Base-by-base conservation (phyloP, 2,888 invertebrate species). In the Eugnorisma glareosa region DNA sequence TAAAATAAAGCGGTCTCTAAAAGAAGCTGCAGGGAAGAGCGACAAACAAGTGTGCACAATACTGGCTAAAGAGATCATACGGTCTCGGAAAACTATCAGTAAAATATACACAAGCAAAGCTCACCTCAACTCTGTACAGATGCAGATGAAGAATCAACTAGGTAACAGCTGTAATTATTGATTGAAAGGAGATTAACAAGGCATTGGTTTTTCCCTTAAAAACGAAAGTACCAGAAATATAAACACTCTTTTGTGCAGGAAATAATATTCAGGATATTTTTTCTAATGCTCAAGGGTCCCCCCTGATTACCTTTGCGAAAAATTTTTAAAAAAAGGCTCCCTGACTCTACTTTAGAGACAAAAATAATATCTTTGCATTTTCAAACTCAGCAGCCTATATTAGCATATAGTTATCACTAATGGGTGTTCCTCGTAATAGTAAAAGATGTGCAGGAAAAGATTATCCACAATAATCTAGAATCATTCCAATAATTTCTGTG, bases 131-230 rank as follows among this genome's bases (percentile, higher is more conserved):
- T 99, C 99, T 0, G 98, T 99, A 21, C 98, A 99, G 89, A 97
- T 99, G 97, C 99, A 99, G 96, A 99, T 99, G 99, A 99, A 99
- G 94, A 99, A 99, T 94, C 99, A 99, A 94, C 95, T 99, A 89
- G 98, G 99, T 99, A 96, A 89, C 35, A 5, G 4, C 1, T 21
- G 21, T 21, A 31, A 59, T 35, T 61, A 61, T 61, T 61, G 4
- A 31, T 24, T 37, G 24, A 31, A 31, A 13, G 13, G 13, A 31
- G 28, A 11, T 57, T 28, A 18, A 57, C 2, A 28, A 28, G 15
- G 28, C 15, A 28, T 28, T 6, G 13, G 2, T 24, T 24, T 24
- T 24, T 51, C 3, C 24, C 48, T 6, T 45, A 45, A 40, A 40
- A 48, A 21, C 2, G 7, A 21, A 51, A 8, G 1, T 54, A 54